Evolutionary conservation across 2,797 vertebrate species (phyloP).

Genomic region (Falco columbarius): DNA sequence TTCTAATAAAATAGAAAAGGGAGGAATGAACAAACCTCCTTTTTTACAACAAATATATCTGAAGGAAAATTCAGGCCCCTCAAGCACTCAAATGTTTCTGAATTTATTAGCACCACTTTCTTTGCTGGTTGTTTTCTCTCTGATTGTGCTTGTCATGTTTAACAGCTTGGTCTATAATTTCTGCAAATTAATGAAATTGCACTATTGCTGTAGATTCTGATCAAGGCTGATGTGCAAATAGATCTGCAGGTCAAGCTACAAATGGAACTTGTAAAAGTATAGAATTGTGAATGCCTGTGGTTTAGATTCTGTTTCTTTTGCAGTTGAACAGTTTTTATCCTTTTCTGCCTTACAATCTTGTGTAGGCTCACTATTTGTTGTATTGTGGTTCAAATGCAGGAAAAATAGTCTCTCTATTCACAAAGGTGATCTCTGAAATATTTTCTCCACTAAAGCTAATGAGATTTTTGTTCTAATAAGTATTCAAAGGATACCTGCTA

Average conservation of each 20-base stretch:
- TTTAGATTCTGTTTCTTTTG: background rate
- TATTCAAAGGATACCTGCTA: background rate
- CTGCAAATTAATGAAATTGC: constrained; percentile 6
- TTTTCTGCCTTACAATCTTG: background rate
- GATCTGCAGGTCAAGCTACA: background rate
- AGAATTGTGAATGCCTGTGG: background rate
- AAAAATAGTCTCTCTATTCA: background rate
- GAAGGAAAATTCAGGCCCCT: background rate
- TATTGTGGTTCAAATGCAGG: background rate
- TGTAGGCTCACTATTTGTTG: background rate
- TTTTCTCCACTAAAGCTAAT: background rate
- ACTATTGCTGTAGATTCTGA: background rate
- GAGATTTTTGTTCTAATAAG: background rate
- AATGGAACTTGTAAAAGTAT: background rate
- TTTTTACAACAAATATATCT: background rate
- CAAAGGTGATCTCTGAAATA: background rate
- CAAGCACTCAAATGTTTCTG: background rate
- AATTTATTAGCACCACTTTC: background rate
- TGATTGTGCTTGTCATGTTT: background rate
- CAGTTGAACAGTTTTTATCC: background rate
- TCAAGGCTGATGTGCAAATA: background rate
- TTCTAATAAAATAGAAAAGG: background rate
- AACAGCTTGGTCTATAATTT: background rate
- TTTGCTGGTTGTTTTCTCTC: background rate
- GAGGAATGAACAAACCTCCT: background rate